Base-by-base conservation (phyloP, 2,888 invertebrate genomes). In the Drosophila austrosaltans region DNA sequence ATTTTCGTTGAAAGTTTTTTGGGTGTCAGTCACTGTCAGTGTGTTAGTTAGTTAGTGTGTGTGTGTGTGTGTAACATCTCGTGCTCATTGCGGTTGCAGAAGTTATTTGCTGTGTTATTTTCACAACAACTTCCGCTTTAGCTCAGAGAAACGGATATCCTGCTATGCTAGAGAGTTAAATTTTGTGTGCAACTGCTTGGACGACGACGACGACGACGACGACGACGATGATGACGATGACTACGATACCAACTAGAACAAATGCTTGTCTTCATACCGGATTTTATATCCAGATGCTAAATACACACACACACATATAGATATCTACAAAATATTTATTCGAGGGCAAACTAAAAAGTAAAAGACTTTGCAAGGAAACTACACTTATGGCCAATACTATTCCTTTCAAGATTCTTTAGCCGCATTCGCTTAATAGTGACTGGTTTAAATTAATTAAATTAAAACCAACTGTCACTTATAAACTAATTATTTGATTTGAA, bases 31-130 rank as follows among this genome's bases (percentile, higher is more conserved):
- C 48, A 48, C 3, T 48, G 36, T 57, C 40, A 12, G 28, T 58
- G 3, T 39, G n/a, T 25, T 30, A 30, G 30, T 30, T 30, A 30
- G 44, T 8, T 16, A 16, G 16, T 16, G 54, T 12, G 22, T 4
- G 44, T 7, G 44, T 7, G 44, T 28, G 44, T 30, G 10, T 48
- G 56, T 40, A 16, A 44, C 57, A 32, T 25, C 59, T 54, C 66
- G 67, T 73, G 74, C 89, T 84, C 78, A 87, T 82, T 89, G 87
- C 77, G 87, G 87, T 84, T 84, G 85, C 82, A 75, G 81, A 89
- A 87, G 87, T 89, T 87, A 89, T 87, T 89, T 87, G 87, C 89
- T 86, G 87, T 87, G 89, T 87, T 89, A 89, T 87, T 87, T 89
- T 87, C 89, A 89, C 77, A 81, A 83, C 87, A 83, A 87, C 72